phyloP scores from a whole-genome alignment of 2,797 vertebrate species.

The Sebastes flavidus region DNA sequence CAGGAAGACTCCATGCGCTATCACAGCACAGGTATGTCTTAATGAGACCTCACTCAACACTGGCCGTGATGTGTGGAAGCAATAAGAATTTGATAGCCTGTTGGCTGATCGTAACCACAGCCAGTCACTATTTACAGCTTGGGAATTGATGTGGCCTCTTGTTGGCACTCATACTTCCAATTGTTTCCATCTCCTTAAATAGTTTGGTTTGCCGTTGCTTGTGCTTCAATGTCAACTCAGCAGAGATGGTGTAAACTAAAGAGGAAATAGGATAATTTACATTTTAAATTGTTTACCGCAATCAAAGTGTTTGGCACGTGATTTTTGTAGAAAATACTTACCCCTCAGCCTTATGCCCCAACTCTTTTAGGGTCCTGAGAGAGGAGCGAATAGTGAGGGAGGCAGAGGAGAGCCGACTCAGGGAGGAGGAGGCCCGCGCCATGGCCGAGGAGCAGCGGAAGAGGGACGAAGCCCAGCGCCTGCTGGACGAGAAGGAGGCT shows the following conservation, averaged over 20 bases:
- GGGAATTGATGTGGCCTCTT: conserved; percentile 1
- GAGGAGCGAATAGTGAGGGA: conserved; percentile 85
- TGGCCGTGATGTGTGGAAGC: not conserved
- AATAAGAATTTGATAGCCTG: conserved; percentile 16
- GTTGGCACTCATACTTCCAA: conserved; percentile 4
- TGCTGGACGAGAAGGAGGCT: conserved; percentile 89
- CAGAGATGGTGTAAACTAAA: not conserved
- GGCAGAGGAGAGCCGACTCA: conserved; percentile 83
- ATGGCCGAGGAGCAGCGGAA: conserved; percentile 82
- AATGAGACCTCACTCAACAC: conserved; percentile 28
- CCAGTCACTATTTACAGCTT: conserved; percentile 40
- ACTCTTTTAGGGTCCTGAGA: conserved; percentile 76
- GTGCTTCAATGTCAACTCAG: not conserved
- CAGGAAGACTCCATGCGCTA: not conserved
- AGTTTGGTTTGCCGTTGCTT: conserved; percentile 13
- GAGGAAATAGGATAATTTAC: conserved; percentile 3
- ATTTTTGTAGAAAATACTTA: not conserved
- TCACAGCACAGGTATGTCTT: not conserved
- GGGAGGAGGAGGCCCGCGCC: conserved; percentile 86
- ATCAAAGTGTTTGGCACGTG: not conserved
- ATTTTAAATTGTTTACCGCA: not conserved
- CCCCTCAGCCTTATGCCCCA: not conserved
- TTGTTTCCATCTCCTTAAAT: conserved; percentile 37
- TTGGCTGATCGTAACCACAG: conserved; percentile 13
- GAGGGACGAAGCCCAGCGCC: conserved; percentile 80